Percentiles rank a stretch among this genome's conserved stretches.
phyloP scores from a whole-genome alignment of 2,888 invertebrate species.

The Drosophila mulleri region DNA sequence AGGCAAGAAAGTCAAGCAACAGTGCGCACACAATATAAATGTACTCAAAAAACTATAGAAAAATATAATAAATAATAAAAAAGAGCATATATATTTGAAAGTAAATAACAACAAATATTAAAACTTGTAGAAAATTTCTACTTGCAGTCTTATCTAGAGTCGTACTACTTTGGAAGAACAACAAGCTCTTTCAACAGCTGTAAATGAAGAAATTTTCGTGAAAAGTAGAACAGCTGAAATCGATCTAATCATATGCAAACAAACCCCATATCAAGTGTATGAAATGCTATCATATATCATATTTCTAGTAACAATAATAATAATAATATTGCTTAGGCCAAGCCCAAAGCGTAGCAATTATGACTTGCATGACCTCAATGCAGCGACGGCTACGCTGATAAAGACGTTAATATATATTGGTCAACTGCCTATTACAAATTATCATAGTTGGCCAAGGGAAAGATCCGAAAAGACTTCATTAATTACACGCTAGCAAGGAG shows the following conservation, averaged over 20 bases:
- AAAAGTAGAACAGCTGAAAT: constrained; percentile 41
- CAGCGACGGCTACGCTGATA: constrained; percentile 15
- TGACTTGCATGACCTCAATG: constrained; percentile 50
- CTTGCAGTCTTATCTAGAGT: neutral
- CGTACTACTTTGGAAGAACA: neutral
- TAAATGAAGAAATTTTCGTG: constrained; percentile 10
- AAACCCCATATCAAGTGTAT: constrained; percentile 18
- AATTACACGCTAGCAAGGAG: constrained; percentile 51
- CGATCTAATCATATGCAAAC: constrained; percentile 39
- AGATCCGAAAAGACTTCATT: constrained; percentile 56
- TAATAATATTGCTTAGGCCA: constrained; percentile 2
- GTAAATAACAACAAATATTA: too few species aligned
- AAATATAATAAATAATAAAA: too few species aligned
- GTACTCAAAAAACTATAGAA: neutral
- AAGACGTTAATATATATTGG: constrained; percentile 32
- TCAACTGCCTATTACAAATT: constrained; percentile 47
- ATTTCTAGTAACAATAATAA: constrained; percentile 8
- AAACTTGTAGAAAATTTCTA: neutral
- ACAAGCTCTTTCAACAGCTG: constrained; percentile 10
- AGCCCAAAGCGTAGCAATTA: constrained; percentile 23
- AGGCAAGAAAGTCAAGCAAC: constrained; percentile 19
- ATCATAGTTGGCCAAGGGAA: constrained; percentile 37
- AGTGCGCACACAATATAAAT: neutral
- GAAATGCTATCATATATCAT: constrained; percentile 31
- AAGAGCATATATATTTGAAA: too few species aligned